A percentile compares a stretch with the other conserved stretches of the same genome.
Evolutionary conservation across 2,797 vertebrate species (phyloP).

Genomic region (Microhierax caerulescens): DNA sequence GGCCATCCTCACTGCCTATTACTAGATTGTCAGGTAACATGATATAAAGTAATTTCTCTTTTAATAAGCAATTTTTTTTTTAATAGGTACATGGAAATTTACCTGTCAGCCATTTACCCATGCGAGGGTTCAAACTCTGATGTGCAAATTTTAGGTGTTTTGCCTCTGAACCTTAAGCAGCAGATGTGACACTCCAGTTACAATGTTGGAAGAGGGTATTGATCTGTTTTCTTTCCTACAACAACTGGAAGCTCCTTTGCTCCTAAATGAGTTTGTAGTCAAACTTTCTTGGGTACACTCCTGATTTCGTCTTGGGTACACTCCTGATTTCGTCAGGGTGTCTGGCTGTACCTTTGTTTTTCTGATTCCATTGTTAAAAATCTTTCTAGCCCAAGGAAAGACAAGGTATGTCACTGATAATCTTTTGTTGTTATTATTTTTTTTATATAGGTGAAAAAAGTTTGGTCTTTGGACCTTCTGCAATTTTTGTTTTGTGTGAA

Average conservation of each 20-base stretch:
- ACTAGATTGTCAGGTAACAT: not conserved
- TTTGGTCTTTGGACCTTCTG: not conserved
- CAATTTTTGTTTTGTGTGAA: not conserved
- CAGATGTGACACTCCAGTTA: not conserved
- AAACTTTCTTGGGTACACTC: not conserved
- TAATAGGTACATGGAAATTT: not conserved
- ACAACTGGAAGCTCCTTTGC: not conserved
- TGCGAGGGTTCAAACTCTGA: not conserved
- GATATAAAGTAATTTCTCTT: not conserved
- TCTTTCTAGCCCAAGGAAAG: not conserved
- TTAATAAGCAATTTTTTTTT: not conserved
- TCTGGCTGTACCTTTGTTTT: not conserved
- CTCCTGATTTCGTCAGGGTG: not conserved
- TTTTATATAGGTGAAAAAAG: not conserved
- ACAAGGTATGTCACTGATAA: not conserved
- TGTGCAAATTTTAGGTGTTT: not conserved
- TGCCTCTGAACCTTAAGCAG: not conserved
- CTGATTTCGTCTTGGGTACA: not conserved
- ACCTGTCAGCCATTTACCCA: not conserved
- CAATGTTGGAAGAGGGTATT: not conserved
- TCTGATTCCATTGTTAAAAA: not conserved
- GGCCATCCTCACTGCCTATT: not conserved
- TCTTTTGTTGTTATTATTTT: no score
- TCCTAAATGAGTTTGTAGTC: not conserved
- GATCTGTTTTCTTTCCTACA: not conserved